Conservation (phyloP, 2,113 vertebrate species). For the Bos indicus region DNA sequence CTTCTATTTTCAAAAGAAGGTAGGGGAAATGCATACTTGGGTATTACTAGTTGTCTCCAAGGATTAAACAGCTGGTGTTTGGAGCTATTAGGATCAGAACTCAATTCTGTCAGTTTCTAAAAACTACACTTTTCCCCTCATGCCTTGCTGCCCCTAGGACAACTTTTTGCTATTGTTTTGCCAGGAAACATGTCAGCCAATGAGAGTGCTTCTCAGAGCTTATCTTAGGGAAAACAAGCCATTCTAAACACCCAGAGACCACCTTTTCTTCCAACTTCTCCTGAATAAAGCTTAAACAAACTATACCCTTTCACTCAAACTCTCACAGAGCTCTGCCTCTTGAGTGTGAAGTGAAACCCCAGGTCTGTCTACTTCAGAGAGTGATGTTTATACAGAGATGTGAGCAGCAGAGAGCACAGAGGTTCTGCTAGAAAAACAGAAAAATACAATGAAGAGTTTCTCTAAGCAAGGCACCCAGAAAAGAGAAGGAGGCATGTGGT, state of each 20-base stretch:
- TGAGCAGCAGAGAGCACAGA: not conserved
- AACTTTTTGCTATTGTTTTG: not conserved
- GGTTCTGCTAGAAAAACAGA: not conserved
- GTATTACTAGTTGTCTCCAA: not conserved
- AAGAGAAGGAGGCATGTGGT: not conserved
- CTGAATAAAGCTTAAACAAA: not conserved
- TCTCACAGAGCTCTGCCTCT: not conserved
- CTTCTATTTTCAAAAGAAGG: not conserved
- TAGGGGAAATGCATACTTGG: not conserved
- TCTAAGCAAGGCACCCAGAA: not conserved
- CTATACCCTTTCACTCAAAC: slow-evolving; percentile 19
- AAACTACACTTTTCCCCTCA: not conserved
- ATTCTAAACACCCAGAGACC: not conserved
- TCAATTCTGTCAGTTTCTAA: not conserved
- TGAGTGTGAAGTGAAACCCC: slow-evolving; percentile 23
- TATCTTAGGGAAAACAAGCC: slow-evolving; percentile 26
- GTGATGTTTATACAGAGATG: not conserved
- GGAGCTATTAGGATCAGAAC: not conserved
- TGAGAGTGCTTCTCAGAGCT: not conserved
- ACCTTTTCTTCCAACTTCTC: not conserved
- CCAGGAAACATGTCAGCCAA: not conserved
- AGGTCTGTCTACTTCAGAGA: not conserved
- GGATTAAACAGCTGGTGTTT: not conserved
- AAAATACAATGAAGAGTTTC: not conserved
- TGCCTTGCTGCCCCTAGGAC: not conserved